Percentiles rank a stretch among this genome's conserved stretches.
Evolutionary conservation across 2,797 vertebrate species (phyloP).

Genomic region (Myotis vivesi): DNA sequence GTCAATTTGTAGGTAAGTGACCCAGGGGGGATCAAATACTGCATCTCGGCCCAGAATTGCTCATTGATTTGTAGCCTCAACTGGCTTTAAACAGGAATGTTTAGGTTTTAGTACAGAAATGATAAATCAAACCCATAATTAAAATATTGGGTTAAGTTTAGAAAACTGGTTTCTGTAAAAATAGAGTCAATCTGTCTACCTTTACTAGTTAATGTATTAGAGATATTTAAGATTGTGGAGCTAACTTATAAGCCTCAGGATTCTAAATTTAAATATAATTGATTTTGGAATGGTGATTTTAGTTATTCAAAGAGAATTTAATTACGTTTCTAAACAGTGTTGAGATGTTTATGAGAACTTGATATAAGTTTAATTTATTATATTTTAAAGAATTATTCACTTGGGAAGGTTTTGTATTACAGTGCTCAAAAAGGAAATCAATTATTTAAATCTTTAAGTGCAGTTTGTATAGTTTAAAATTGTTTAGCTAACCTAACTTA

Average conservation of each 20-base stretch:
- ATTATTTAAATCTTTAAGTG: background rate
- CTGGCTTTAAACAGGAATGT: background rate
- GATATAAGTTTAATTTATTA: background rate
- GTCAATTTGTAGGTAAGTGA: background rate
- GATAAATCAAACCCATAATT: background rate
- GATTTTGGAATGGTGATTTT: background rate
- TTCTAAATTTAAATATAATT: slow-evolving; percentile 21
- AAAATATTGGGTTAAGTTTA: background rate
- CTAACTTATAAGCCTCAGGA: background rate
- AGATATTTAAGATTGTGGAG: background rate
- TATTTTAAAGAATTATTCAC: background rate
- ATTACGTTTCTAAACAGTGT: background rate
- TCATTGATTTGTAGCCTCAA: background rate
- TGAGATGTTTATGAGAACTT: background rate
- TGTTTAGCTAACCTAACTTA: background rate
- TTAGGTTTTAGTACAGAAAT: background rate
- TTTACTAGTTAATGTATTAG: background rate
- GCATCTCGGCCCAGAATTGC: background rate
- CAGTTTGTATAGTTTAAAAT: background rate
- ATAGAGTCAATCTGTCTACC: background rate
- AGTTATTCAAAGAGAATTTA: background rate
- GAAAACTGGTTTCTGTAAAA: background rate
- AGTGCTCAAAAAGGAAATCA: background rate
- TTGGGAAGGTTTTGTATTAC: background rate
- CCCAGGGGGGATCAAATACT: background rate